Conservation (phyloP, 2,797 vertebrate genomes). For the Tachyglossus aculeatus region DNA sequence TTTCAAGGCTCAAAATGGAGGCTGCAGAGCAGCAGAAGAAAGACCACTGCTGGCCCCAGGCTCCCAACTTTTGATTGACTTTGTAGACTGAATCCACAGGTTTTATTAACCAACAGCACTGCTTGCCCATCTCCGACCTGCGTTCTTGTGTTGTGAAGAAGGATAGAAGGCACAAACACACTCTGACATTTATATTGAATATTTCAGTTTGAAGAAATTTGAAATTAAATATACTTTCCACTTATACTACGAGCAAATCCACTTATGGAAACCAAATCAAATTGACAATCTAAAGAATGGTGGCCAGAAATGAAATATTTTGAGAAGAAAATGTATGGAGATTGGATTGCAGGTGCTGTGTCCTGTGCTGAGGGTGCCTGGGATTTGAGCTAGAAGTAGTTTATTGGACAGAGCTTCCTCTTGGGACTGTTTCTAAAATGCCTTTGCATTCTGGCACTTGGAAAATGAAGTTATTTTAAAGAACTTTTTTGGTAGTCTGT, state of each 20-base stretch:
- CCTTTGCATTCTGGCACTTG: conserved; percentile 3
- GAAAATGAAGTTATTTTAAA: conserved; percentile 1
- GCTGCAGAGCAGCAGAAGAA: too few relatives aligned
- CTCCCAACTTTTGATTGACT: not conserved
- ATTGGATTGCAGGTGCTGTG: conserved; percentile 54
- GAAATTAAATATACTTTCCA: conserved; percentile 73
- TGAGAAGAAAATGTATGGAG: conserved; percentile 69
- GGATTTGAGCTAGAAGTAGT: not conserved
- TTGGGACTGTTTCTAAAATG: conserved; percentile 3
- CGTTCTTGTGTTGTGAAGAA: not conserved
- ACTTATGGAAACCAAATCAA: conserved; percentile 74
- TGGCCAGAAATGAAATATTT: conserved; percentile 72
- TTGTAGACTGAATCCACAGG: not conserved
- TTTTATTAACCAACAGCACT: rapidly evolving
- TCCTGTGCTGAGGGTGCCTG: not conserved
- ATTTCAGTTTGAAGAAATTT: conserved; percentile 68
- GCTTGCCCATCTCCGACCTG: rapidly evolving
- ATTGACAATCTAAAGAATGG: conserved; percentile 69
- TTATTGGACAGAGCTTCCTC: conserved; percentile 4
- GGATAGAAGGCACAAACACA: not conserved
- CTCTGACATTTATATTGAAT: conserved; percentile 67
- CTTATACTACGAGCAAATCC: conserved; percentile 66
- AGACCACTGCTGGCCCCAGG: too few relatives aligned
- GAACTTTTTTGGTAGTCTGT: not conserved
- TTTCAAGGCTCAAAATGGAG: too few relatives aligned